phyloP scores from a whole-genome alignment of 37 sponge, comb jelly and placozoan genomes.

The Hormiphora californensis region DNA sequence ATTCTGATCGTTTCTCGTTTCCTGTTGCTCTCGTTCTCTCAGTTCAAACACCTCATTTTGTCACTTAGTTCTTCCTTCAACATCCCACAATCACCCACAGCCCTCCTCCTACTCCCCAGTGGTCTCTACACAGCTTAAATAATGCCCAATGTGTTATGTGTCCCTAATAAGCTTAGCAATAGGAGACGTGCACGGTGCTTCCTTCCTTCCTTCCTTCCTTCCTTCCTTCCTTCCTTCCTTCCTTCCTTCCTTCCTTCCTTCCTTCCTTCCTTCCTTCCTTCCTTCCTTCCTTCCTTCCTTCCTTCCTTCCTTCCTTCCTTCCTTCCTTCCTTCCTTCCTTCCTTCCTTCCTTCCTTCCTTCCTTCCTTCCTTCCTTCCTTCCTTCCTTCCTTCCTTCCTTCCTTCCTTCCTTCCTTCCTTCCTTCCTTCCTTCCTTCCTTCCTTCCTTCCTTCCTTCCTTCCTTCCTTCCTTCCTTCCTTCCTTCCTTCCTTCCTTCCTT shows the following conservation, averaged over 20 bases:
- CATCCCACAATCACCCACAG: too few species aligned
- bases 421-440: conserved; percentile 48
- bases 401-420: conserved; percentile 19
- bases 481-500: conserved; percentile 10
- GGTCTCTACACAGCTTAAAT: too few species aligned
- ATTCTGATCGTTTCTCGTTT: too few species aligned
- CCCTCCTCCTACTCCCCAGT: too few species aligned
- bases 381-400: conserved; percentile 39
- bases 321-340: conserved; percentile 35
- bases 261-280: conserved; percentile 16
- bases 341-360: conserved; percentile 33
- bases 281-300: conserved; percentile 52
- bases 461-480: conserved; percentile 6
- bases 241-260: conserved; percentile 34
- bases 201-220: neutral
- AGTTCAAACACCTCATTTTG: too few species aligned
- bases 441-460: conserved; percentile 49
- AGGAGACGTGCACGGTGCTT: too few species aligned
- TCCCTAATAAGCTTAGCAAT: too few species aligned
- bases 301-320: conserved; percentile 40
- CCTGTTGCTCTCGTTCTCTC: too few species aligned
- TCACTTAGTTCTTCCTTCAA: too few species aligned
- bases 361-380: conserved; percentile 45
- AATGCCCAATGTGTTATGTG: too few species aligned
- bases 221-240: conserved; percentile 50